Evolutionary conservation across 2,888 invertebrate species (phyloP).

Genomic region (Calameuta filiformis): DNA sequence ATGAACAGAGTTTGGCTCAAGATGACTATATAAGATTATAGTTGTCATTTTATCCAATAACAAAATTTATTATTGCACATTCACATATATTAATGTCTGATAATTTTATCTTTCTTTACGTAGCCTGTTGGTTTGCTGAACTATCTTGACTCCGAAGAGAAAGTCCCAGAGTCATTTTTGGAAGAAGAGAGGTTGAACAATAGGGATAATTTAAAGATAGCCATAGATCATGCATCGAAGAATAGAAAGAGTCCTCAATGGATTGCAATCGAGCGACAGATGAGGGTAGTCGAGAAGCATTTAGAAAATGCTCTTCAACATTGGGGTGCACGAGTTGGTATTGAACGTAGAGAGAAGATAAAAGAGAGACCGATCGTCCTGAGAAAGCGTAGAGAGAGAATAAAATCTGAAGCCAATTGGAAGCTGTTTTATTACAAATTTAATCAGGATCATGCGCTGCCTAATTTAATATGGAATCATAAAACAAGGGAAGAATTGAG

Average conservation of each 20-base stretch:
- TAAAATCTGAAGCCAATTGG: conserved; percentile 92
- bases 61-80: conserved; percentile 12
- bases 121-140: conserved; percentile 93
- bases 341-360: conserved; percentile 72
- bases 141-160: conserved; percentile 89
- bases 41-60: background rate
- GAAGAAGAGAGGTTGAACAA: conserved; percentile 80
- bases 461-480: conserved; percentile 99
- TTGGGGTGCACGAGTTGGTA: conserved; percentile 76
- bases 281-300: conserved; percentile 85
- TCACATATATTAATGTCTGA: background rate
- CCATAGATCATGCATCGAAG: conserved; percentile 81
- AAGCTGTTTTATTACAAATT: conserved; percentile 95
- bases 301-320: conserved; percentile 80
- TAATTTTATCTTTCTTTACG: conserved; percentile 29
- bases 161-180: conserved; percentile 79
- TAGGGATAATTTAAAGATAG: conserved; percentile 95
- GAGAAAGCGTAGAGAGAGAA: conserved; percentile 86
- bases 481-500: conserved; percentile 96
- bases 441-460: conserved; percentile 90
- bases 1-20: background rate
- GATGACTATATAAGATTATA: background rate
- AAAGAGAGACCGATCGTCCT: conserved; percentile 90
- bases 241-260: conserved; percentile 77
- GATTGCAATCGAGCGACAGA: conserved; percentile 77